Evolutionary conservation across 37 sponge, comb jelly and placozoan species (phyloP), one percentile per base, ranked within the genome.

Genomic region (Aphrocallistes beatrix): DNA sequence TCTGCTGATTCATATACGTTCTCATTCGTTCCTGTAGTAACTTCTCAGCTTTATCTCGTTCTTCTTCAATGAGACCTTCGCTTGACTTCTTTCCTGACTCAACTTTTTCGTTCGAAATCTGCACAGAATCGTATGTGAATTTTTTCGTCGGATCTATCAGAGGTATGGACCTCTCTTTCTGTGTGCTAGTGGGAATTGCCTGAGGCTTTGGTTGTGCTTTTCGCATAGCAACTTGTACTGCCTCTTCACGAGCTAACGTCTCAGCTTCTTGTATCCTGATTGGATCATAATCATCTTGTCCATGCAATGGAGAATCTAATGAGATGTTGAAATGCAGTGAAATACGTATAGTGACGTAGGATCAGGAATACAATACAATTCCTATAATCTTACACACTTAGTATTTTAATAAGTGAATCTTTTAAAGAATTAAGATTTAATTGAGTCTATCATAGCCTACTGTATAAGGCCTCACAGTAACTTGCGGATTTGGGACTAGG

Each of bases 31-130:
- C 51, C n/a, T 89, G 39, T 6, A 92, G 87, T 36, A 50, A 82
- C 37, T 89, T 84, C 37, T 92, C 89, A 23, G 88, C 85, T 38
- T 37, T 86, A 16, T 38, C 85, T 82, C 89, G 25, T 28, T 89
- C 92, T n/a, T 90, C 85, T 38, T 87, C 89, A 0, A 85, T 38
- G 0, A 39, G 47, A 19, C 42, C 38, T 28, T 86, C 75, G 38
- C 38, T 39, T 0, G 39, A 81, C 38, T 91, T 84, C 17, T 47
- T 38, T 0, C 38, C 23, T 42, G 23, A 36, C 0, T 34, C 51
- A 23, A 36, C 51, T 48, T 3, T 1, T 38, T 84, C 49, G 25
- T 23, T 10, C 50, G 85, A 42, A 16, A 42, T 39, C 3, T 38
- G 8, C 1, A 82, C 17, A 8, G 39, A 82, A 82, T 38, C 83